Conservation (phyloP, 1,140 invertebrate species). For the Pararge aegeria region DNA sequence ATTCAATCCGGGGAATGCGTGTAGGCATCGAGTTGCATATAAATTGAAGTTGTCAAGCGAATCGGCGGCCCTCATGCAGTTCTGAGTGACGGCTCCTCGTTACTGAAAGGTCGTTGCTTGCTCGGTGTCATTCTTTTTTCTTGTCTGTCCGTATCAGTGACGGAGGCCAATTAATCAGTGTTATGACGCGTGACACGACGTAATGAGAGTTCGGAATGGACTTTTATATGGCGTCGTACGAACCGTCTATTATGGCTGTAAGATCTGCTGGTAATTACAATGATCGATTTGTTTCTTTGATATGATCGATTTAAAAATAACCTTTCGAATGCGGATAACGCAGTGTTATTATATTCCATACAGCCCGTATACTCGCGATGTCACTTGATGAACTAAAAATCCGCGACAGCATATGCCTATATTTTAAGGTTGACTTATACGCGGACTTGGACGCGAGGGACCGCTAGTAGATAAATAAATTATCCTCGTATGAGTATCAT, state of each 20-base stretch:
- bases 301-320: not conserved
- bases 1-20: slow-evolving; percentile 32
- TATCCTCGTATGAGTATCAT: too few relatives aligned
- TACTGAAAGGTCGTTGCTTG: slow-evolving; percentile 61
- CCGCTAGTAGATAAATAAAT: too few relatives aligned
- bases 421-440: too few relatives aligned
- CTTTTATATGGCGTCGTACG: slow-evolving; percentile 13
- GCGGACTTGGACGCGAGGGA: too few relatives aligned
- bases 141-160: slow-evolving; percentile 46
- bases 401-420: too few relatives aligned
- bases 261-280: slow-evolving; percentile 1
- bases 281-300: not conserved
- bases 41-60: slow-evolving; percentile 61
- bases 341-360: not conserved
- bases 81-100: slow-evolving; percentile 60
- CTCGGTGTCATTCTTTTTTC: slow-evolving; percentile 49
- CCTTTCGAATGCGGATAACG: not conserved
- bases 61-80: slow-evolving; percentile 36
- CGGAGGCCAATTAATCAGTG: slow-evolving; percentile 67
- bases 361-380: too few relatives aligned
- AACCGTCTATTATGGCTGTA: slow-evolving; percentile 5
- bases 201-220: slow-evolving; percentile 49
- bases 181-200: slow-evolving; percentile 64
- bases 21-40: slow-evolving; percentile 50
- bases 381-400: too few relatives aligned